Conservation (phyloP, 2,797 vertebrate species). For the Myripristis jacobus region DNA sequence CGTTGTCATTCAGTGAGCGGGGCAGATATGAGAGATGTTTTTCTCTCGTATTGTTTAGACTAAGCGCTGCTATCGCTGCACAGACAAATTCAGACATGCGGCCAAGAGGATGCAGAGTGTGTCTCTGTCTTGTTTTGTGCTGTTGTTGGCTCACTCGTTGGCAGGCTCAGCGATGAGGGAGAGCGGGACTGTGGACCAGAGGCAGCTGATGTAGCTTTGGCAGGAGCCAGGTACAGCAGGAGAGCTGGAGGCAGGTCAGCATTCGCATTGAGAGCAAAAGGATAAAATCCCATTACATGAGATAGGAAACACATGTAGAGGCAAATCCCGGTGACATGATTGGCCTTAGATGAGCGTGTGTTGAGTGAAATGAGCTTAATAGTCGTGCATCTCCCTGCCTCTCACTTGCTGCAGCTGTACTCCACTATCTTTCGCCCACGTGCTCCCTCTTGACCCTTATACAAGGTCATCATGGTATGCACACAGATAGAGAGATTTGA, state of each 20-base stretch:
- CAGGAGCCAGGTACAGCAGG: slow-evolving; percentile 30
- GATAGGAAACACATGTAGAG: slow-evolving; percentile 35
- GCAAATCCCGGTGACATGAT: slow-evolving; percentile 43
- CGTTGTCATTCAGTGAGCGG: slow-evolving; percentile 11
- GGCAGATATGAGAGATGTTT: slow-evolving; percentile 18
- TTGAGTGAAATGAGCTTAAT: slow-evolving; percentile 65
- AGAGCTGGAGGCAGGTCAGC: slow-evolving; percentile 15
- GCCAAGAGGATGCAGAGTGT: neutral
- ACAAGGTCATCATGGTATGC: slow-evolving; percentile 57
- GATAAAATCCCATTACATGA: slow-evolving; percentile 50
- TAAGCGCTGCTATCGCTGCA: slow-evolving; percentile 15
- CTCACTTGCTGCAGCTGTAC: slow-evolving; percentile 63
- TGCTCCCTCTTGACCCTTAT: slow-evolving; percentile 40
- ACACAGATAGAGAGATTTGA: slow-evolving; percentile 38
- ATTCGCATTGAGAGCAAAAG: slow-evolving; percentile 20
- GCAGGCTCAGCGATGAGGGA: slow-evolving; percentile 12
- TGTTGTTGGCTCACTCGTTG: slow-evolving; percentile 1
- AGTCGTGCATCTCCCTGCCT: neutral
- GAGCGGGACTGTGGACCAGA: slow-evolving; percentile 13
- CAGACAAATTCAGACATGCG: slow-evolving; percentile 12
- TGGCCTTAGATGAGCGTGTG: slow-evolving; percentile 61
- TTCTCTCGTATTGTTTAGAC: slow-evolving; percentile 3
- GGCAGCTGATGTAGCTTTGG: slow-evolving; percentile 45
- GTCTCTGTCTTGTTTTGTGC: slow-evolving; percentile 6
- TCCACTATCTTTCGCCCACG: slow-evolving; percentile 34